phyloP scores from a whole-genome alignment of 2,888 invertebrate species.

The Leptinotarsa tumamoca region DNA sequence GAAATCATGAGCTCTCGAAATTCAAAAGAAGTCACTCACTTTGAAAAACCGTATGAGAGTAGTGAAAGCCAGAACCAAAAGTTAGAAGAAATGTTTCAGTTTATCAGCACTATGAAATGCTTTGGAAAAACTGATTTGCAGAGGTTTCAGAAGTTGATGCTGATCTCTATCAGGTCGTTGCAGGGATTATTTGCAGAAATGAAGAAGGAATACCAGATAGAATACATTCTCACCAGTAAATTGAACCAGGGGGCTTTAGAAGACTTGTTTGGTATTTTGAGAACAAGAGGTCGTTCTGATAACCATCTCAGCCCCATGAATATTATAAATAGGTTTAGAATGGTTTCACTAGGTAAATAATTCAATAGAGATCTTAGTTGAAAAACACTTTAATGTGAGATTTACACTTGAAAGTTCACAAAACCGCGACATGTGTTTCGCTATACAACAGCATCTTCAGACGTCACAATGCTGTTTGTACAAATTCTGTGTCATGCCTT shows the following conservation, averaged over 20 bases:
- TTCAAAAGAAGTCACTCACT: not conserved
- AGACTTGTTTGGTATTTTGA: slow-evolving; percentile 10
- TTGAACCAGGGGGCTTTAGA: slow-evolving; percentile 10
- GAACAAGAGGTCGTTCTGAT: slow-evolving; percentile 16
- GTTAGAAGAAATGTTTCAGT: slow-evolving; percentile 8
- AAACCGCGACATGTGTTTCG: too few species aligned
- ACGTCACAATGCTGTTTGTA: too few species aligned
- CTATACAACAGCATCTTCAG: too few species aligned
- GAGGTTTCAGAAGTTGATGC: not conserved
- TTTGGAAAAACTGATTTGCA: slow-evolving; percentile 6
- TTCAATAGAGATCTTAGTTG: too few species aligned
- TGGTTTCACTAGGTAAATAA: not conserved
- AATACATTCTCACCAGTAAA: slow-evolving; percentile 11
- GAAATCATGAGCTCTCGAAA: slow-evolving; percentile 9
- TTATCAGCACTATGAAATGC: not conserved
- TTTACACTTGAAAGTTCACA: too few species aligned
- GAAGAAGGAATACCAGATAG: not conserved
- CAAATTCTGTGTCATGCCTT: too few species aligned
- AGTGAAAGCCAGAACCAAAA: not conserved
- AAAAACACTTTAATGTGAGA: too few species aligned
- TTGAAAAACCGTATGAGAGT: slow-evolving; percentile 13
- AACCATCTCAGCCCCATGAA: slow-evolving; percentile 9
- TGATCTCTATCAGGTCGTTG: slow-evolving; percentile 2
- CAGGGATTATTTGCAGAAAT: slow-evolving; percentile 9
- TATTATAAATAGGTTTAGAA: slow-evolving; percentile 12